A percentile compares a stretch with the other conserved stretches of the same genome.
Conservation (phyloP, 2,113 vertebrate genomes). For the Colius striatus region DNA sequence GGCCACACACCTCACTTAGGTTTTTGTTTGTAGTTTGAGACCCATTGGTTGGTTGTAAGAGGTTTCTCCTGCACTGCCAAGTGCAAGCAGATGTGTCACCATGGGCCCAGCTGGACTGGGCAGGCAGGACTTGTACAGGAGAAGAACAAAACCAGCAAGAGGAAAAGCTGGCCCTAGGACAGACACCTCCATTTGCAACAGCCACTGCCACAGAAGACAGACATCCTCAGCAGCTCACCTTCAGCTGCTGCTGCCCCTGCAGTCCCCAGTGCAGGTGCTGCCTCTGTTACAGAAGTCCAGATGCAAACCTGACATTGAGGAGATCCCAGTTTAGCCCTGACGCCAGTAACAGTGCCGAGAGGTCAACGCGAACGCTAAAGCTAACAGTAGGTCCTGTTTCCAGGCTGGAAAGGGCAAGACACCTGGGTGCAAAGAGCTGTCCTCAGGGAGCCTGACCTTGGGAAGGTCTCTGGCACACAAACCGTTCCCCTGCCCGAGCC, state of each 20-base stretch:
- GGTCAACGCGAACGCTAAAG: background rate
- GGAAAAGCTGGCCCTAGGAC: background rate
- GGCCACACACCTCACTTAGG: background rate
- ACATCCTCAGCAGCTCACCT: background rate
- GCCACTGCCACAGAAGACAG: background rate
- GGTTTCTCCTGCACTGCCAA: background rate
- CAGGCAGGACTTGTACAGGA: background rate
- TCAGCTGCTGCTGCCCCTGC: background rate
- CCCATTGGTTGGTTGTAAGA: background rate
- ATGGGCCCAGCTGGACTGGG: background rate
- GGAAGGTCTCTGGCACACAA: background rate
- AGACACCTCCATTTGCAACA: background rate
- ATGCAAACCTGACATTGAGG: background rate
- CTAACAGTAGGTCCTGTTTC: background rate
- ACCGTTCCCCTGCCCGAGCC: background rate
- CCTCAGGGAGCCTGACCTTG: background rate
- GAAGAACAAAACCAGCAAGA: slow-evolving; percentile 3
- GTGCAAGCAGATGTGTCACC: background rate
- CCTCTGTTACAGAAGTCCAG: background rate
- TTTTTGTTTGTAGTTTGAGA: background rate
- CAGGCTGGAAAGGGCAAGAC: background rate
- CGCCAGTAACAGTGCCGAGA: background rate
- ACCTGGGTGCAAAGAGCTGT: background rate
- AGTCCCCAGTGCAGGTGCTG: background rate
- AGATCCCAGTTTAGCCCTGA: background rate